Percentiles rank a stretch among this genome's conserved stretches.
Conservation (phyloP, 1,140 invertebrate species). For the Aphelinus atriplicis region DNA sequence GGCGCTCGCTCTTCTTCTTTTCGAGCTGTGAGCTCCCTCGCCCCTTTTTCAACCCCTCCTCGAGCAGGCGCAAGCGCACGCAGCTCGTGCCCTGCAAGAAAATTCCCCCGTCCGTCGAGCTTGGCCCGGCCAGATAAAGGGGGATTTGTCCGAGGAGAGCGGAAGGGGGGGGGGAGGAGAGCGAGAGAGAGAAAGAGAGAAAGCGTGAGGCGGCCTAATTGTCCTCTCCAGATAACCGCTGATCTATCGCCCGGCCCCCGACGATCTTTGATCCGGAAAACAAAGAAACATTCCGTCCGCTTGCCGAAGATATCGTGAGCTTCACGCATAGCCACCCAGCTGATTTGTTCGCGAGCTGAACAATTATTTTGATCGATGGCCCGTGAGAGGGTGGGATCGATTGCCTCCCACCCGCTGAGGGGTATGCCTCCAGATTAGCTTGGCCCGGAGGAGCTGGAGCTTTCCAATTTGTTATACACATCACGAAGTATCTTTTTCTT, state of each 20-base stretch:
- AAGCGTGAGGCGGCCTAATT: conserved; percentile 50
- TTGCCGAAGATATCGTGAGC: neutral
- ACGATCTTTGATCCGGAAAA: conserved; percentile 35
- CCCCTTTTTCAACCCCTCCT: conserved; percentile 49
- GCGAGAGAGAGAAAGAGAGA: too few relatives aligned
- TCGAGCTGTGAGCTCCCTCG: conserved; percentile 22
- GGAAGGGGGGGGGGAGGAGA: conserved; percentile 28
- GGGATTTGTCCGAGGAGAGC: conserved; percentile 54
- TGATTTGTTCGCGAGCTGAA: too few relatives aligned
- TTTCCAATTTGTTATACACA: too few relatives aligned
- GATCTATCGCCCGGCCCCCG: conserved; percentile 45
- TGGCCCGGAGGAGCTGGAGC: neutral
- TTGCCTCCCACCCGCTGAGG: neutral
- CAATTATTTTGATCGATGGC: conserved; percentile 30
- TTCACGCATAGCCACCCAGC: too few relatives aligned
- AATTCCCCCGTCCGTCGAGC: conserved; percentile 49
- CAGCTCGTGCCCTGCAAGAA: conserved; percentile 40
- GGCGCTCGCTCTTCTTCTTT: conserved; percentile 61
- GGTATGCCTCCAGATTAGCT: conserved; percentile 9
- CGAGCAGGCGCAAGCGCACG: neutral
- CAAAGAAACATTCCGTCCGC: conserved; percentile 38
- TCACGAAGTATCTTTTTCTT: too few relatives aligned
- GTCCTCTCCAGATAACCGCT: conserved; percentile 55
- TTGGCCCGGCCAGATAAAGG: conserved; percentile 51
- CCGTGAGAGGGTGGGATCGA: neutral